phyloP scores from a whole-genome alignment of 2,888 invertebrate genomes.

The Rhagium mordax region DNA sequence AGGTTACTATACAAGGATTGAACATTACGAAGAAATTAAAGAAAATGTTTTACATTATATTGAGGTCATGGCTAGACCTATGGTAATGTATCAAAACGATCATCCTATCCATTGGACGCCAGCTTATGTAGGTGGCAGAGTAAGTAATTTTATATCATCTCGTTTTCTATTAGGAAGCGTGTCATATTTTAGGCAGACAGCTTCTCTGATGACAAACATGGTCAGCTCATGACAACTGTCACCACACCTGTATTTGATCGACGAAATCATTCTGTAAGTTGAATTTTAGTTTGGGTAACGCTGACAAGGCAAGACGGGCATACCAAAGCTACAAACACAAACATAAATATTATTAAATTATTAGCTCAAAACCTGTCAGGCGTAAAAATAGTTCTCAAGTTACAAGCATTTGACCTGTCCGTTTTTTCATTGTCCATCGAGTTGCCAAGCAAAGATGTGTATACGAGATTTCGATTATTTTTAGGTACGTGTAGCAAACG shows the following conservation, averaged over 20 bases:
- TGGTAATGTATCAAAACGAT: slow-evolving; percentile 94
- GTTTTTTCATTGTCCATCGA: too few species aligned
- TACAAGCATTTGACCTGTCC: too few species aligned
- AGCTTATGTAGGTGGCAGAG: slow-evolving; percentile 88
- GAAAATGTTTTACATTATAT: slow-evolving; percentile 96
- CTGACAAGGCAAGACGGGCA: too few species aligned
- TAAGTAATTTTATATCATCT: slow-evolving; percentile 66
- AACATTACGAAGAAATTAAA: slow-evolving; percentile 89
- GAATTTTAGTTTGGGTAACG: too few species aligned
- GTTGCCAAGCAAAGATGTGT: too few species aligned
- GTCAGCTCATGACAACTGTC: slow-evolving; percentile 93
- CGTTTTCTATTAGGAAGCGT: not conserved
- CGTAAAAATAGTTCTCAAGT: too few species aligned
- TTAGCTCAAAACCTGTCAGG: too few species aligned
- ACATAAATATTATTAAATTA: too few species aligned
- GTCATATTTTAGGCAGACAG: slow-evolving; percentile 77
- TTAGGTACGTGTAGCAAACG: slow-evolving; percentile 89
- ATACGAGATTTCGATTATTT: slow-evolving; percentile 55
- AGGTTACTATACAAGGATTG: slow-evolving; percentile 94
- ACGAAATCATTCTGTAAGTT: slow-evolving; percentile 85
- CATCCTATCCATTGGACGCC: slow-evolving; percentile 98
- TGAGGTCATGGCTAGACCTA: slow-evolving; percentile 94
- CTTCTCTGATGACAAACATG: slow-evolving; percentile 78
- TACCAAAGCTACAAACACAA: too few species aligned
- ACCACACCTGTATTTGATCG: slow-evolving; percentile 96